Conservation (phyloP, 2,888 invertebrate species). For the Lacanobia oleracea region DNA sequence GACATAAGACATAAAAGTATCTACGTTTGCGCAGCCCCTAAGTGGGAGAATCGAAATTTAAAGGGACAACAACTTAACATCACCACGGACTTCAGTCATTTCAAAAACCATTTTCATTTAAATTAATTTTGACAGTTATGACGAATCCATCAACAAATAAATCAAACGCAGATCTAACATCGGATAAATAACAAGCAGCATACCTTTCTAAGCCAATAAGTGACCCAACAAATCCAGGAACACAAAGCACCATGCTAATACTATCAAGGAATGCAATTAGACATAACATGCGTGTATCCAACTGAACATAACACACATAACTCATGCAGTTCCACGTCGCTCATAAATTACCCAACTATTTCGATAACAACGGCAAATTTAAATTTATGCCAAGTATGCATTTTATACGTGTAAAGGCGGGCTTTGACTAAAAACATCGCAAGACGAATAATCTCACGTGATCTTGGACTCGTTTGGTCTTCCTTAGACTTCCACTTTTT, state of each 20-base stretch:
- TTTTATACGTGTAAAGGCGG: conserved; percentile 83
- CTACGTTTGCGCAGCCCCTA: too few relatives aligned
- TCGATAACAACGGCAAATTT: conserved; percentile 87
- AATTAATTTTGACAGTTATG: neutral
- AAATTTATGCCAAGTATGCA: conserved; percentile 87
- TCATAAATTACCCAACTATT: conserved; percentile 87
- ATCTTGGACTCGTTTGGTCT: conserved; percentile 72
- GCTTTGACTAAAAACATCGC: conserved; percentile 82
- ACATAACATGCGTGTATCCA: conserved; percentile 75
- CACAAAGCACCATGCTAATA: conserved; percentile 61
- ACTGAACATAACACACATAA: conserved; percentile 78
- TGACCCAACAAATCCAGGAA: conserved; percentile 37
- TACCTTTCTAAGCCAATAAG: conserved; percentile 15
- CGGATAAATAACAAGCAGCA: neutral
- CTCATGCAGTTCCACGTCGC: conserved; percentile 80
- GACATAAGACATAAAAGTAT: too few relatives aligned
- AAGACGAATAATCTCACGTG: conserved; percentile 84
- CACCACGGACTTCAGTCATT: neutral
- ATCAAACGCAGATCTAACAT: neutral
- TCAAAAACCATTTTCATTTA: neutral
- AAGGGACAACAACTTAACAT: neutral
- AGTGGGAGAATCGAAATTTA: neutral
- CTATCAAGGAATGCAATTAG: conserved; percentile 76
- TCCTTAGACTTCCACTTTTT: conserved; percentile 70
- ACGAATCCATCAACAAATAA: neutral